Evolutionary conservation across 2,797 vertebrate genomes (phyloP), one percentile per base, ranked within the genome.

Genomic region (Naso thynnoides): DNA sequence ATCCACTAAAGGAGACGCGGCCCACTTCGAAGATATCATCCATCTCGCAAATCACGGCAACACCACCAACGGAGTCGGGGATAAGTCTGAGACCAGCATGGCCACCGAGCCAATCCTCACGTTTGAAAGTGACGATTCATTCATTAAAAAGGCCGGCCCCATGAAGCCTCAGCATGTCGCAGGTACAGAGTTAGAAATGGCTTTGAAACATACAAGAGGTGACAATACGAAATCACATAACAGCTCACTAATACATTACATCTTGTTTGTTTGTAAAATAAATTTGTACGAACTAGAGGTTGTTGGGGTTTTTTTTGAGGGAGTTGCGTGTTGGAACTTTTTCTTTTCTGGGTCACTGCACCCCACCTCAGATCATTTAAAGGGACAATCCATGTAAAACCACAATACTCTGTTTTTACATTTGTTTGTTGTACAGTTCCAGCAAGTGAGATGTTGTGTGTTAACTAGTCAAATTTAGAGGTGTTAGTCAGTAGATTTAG

Each of bases 101-200:
- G 54, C 92, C 24, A 45, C 84, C 0, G 91, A 96, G 88, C 92
- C 95, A 49, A 96, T 99, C 84, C 92, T 98, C 74, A 88, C 96
- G 10, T 99, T 98, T 0, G 93, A 96, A 0, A 95, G 94, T 10
- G 95, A 96, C 70, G 97, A 97, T 75, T 88, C 96, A 1, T 99
- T 98, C 91, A 94, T 98, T 90, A 99, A 97, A 85, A 97, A 96
- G 88, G 91, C 96, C 0, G 94, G 95, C 61, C 93, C 97, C 31
- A 95, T 98, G 75, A 95, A 97, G 60, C 95, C 97, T 2, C 95
- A 95, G 82, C 97, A 98, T 88, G 96, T 98, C 75, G 96, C 98
- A 96, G 97, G 98, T 99, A 91, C 16, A 10, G 33, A 36, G 33
- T 9, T 11, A 36, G 8, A 36, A 36, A 36, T 11, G 9, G 33